phyloP scores from a whole-genome alignment of 2,113 vertebrate genomes.

The Mesitornis unicolor region DNA sequence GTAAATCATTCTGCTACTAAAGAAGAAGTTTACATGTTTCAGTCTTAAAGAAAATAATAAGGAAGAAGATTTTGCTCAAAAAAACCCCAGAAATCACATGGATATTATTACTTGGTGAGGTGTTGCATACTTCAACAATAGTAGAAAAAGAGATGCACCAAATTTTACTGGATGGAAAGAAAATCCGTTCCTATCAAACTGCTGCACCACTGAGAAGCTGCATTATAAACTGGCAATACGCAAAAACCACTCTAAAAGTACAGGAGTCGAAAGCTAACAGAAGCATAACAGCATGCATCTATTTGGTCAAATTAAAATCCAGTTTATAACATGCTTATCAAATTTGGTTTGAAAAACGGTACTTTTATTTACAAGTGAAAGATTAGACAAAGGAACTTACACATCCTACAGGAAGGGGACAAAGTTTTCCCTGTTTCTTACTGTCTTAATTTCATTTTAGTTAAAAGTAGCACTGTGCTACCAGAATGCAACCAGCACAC shows the following conservation, averaged over 20 bases:
- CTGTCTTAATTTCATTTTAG: neutral
- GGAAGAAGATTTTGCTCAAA: neutral
- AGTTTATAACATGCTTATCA: neutral
- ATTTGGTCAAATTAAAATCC: neutral
- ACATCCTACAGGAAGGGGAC: neutral
- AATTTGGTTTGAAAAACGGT: neutral
- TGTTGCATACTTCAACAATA: neutral
- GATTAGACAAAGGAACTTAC: neutral
- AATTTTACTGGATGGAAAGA: neutral
- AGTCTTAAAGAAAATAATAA: neutral
- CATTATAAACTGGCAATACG: neutral
- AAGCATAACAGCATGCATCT: neutral
- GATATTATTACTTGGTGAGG: neutral
- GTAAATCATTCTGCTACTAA: neutral
- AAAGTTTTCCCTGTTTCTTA: neutral
- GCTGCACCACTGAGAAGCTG: neutral
- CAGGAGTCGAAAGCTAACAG: neutral
- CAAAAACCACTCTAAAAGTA: neutral
- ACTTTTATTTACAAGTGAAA: neutral
- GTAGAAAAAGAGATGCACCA: neutral
- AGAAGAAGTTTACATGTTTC: neutral
- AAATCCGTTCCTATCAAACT: neutral
- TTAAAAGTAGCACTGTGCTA: neutral
- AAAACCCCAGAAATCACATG: neutral
- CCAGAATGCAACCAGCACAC: neutral